Base-by-base conservation (phyloP, 2,888 invertebrate species). In the Serripes groenlandicus region DNA sequence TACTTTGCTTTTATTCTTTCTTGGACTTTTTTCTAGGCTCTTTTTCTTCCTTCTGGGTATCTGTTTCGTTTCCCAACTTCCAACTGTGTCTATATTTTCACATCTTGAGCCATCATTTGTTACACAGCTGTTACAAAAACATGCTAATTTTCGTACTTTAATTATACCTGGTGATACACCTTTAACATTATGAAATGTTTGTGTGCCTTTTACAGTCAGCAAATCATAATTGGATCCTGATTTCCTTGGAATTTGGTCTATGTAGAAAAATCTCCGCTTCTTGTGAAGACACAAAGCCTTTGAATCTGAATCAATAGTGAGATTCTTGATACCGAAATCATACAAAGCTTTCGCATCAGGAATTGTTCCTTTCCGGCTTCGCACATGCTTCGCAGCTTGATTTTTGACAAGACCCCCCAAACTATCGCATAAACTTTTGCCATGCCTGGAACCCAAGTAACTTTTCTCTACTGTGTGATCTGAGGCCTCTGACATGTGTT, bases 371-470 rank as follows among this genome's bases (percentile, higher is more conserved):
- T 76, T 58, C 60, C 76, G 26, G 11, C 69, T 60, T 60, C 35
- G 37, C 30, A 75, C 75, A 66, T 64, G 37, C n/a, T 37, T 74
- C 42, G 32, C 64, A n/a, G 74, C 74, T 32, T 62, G 64, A 18
- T 64, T 62, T 54, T 75, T 75, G 23, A 75, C 75, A 32, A 75
- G 32, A 18, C 75, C 75, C n/a, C 64, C 66, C 54, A 75, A 49
- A 52, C 37, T 23, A 54, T 75, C 64, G 54, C 75, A 64, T 54
- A 42, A 30, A 52, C 66, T 34, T 62, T 76, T 76, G 3, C 76
- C 76, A 60, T 76, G 76, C 30, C 76, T 69, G 23, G 60, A 70
- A 15, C 76, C 76, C 60, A 76, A 76, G 56, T 28, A 76, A 9
- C 37, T 26, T 28, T 49, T 30, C 28, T 76, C 75, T 28, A 58